phyloP scores from a whole-genome alignment of 2,888 invertebrate species.

The Leucophora obtusa region DNA sequence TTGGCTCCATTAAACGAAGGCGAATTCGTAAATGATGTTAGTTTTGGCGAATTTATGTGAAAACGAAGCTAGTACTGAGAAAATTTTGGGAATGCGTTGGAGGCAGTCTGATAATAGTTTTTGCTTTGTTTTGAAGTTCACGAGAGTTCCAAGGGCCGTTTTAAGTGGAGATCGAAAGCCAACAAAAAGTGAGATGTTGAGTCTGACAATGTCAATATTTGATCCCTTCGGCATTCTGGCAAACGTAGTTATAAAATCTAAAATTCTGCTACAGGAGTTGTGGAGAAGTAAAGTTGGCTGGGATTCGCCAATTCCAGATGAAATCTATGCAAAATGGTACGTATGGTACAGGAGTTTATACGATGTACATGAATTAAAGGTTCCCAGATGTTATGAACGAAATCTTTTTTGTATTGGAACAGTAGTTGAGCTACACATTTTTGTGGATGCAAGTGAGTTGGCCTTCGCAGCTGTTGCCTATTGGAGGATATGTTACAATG shows the following conservation, averaged over 20 bases:
- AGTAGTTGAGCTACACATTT: conserved; percentile 33
- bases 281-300: conserved; percentile 44
- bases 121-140: conserved; percentile 43
- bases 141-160: conserved; percentile 31
- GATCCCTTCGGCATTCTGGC: conserved; percentile 19
- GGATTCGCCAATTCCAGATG: conserved; percentile 41
- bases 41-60: too few species aligned
- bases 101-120: conserved; percentile 31
- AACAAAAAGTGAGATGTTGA: too few species aligned
- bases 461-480: conserved; percentile 36
- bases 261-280: conserved; percentile 54
- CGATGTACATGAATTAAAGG: too few species aligned
- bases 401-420: too few species aligned
- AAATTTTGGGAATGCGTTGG: too few species aligned
- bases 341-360: conserved; percentile 17
- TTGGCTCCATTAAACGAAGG: conserved; percentile 12
- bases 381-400: too few species aligned
- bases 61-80: too few species aligned
- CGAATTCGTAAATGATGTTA: not conserved
- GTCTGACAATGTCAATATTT: too few species aligned
- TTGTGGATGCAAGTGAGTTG: conserved; percentile 26
- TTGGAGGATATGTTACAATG: conserved; percentile 26
- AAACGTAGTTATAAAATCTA: conserved; percentile 41
- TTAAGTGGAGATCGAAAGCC: too few species aligned
- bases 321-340: conserved; percentile 36